phyloP scores from a whole-genome alignment of 1,140 invertebrate genomes.

The Diachasma alloeum region DNA sequence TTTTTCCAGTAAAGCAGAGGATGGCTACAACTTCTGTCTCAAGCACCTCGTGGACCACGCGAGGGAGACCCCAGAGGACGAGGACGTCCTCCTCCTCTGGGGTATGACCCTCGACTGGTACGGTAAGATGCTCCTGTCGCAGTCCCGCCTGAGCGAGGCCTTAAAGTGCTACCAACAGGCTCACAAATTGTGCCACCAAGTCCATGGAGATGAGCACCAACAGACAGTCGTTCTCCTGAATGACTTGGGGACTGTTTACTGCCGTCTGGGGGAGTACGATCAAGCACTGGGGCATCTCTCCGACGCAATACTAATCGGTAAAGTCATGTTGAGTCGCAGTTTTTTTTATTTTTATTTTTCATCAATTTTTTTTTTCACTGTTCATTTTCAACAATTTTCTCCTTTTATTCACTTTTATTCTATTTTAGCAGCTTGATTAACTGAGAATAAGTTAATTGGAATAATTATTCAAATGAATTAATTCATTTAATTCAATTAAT shows the following conservation, averaged over 20 bases:
- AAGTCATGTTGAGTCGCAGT: constrained; percentile 17
- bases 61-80: constrained; percentile 63
- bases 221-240: constrained; percentile 84
- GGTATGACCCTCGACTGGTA: constrained; percentile 84
- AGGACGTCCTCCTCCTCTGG: constrained; percentile 71
- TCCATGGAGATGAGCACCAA: constrained; percentile 74
- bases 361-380: not conserved
- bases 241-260: constrained; percentile 82
- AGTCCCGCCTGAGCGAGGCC: constrained; percentile 72
- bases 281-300: constrained; percentile 76
- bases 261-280: constrained; percentile 71
- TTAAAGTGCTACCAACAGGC: constrained; percentile 75
- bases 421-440: too few relatives aligned
- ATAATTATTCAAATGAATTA: not conserved
- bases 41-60: constrained; percentile 71
- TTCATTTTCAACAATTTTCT: too few relatives aligned
- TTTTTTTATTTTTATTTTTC: not conserved
- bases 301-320: constrained; percentile 75
- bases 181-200: constrained; percentile 71
- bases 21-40: constrained; percentile 81
- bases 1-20: constrained; percentile 70
- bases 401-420: too few relatives aligned
- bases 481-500: constrained; percentile 14
- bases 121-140: constrained; percentile 76
- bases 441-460: too few relatives aligned